A percentile compares a stretch with the other conserved stretches of the same genome.
phyloP scores from a whole-genome alignment of 1,140 invertebrate genomes.

The Cydia pomonella region DNA sequence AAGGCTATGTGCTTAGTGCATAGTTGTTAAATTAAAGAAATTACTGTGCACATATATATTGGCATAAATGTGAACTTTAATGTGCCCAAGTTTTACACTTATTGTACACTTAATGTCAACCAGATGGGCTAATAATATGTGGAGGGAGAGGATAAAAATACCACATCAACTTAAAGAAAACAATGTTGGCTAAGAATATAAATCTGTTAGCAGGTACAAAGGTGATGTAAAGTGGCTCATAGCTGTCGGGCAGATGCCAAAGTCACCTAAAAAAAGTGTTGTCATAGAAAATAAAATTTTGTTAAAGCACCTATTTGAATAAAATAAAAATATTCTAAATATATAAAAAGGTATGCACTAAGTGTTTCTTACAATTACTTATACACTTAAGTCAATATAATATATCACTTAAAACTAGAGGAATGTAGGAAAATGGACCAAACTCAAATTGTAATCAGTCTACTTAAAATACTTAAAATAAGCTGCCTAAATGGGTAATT shows the following conservation, averaged over 20 bases:
- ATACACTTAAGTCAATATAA: slow-evolving; percentile 17
- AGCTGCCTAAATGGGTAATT: not conserved
- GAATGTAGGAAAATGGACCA: slow-evolving; percentile 17
- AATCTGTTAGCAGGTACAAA: no score
- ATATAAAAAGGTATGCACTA: slow-evolving; percentile 3
- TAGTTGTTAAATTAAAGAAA: not conserved
- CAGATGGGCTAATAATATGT: no score
- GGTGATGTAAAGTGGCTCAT: no score
- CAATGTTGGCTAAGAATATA: no score
- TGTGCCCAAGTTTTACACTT: not conserved
- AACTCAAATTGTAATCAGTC: slow-evolving; percentile 22
- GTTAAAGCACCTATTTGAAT: not conserved
- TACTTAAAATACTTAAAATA: not conserved
- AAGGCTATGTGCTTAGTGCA: not conserved
- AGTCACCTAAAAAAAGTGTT: no score
- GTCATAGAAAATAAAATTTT: no score
- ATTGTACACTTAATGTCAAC: no score
- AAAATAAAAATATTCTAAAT: slow-evolving; percentile 4
- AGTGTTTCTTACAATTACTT: not conserved
- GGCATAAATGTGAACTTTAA: not conserved
- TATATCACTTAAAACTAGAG: slow-evolving; percentile 15
- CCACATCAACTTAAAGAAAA: no score
- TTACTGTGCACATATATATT: not conserved
- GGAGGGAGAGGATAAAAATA: no score
- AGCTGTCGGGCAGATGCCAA: no score